phyloP scores from a whole-genome alignment of 2,888 invertebrate genomes.

The Opisthograptis luteolata region DNA sequence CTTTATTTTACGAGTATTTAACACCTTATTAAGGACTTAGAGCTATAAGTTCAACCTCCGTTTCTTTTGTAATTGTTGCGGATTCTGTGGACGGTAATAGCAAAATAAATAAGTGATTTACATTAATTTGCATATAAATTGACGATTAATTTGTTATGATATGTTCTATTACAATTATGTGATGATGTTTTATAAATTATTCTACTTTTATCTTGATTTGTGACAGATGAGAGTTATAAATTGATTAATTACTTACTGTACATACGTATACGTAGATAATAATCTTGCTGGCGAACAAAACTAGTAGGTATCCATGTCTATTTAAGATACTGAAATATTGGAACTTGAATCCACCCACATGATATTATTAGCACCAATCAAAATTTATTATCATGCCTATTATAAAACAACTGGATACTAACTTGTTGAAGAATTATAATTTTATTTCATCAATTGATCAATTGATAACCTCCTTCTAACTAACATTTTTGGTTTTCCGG shows the following conservation, averaged over 20 bases:
- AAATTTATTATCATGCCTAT: slow-evolving; percentile 5
- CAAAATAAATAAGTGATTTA: slow-evolving; percentile 9
- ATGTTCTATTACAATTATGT: not conserved
- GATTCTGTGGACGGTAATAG: not conserved
- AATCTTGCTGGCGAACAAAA: not conserved
- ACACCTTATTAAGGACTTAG: no score
- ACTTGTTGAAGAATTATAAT: not conserved
- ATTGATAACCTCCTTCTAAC: no score
- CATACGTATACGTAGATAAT: not conserved
- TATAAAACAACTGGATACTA: not conserved
- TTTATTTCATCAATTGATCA: no score
- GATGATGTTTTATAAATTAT: no score
- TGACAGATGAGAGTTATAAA: not conserved
- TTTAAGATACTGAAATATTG: not conserved
- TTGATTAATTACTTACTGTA: no score
- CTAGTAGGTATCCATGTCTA: no score
- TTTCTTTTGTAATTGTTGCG: no score
- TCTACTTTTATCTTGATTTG: not conserved
- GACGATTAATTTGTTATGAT: slow-evolving; percentile 15
- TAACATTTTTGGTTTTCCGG: no score
- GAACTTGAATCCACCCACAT: not conserved
- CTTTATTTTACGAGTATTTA: no score
- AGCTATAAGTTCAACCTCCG: no score
- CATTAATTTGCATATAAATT: slow-evolving; percentile 22
- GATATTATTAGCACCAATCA: not conserved